Conservation (phyloP, 2,888 invertebrate genomes). For the Argyresthia goedartella region DNA sequence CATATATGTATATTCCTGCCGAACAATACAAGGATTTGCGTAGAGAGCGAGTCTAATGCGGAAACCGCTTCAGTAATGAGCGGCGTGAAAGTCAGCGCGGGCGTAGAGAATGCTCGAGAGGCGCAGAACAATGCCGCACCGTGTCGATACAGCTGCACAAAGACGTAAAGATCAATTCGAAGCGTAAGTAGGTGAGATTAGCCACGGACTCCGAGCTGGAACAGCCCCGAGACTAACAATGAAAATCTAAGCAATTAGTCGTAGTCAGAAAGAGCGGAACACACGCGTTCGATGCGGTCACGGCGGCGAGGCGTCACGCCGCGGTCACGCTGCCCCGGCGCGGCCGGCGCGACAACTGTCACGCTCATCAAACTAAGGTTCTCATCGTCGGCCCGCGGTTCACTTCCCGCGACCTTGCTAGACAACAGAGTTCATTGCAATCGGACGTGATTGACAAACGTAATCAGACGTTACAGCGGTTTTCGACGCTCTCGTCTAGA, state of each 20-base stretch:
- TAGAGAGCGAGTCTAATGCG: slow-evolving; percentile 23
- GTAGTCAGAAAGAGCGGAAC: slow-evolving; percentile 70
- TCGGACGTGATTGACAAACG: neutral
- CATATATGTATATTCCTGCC: neutral
- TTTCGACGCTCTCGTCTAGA: neutral
- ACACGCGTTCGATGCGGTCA: slow-evolving; percentile 66
- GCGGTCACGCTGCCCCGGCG: slow-evolving; percentile 27
- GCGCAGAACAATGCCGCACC: slow-evolving; percentile 61
- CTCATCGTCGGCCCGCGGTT: neutral
- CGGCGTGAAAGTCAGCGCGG: slow-evolving; percentile 58
- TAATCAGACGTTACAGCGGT: neutral
- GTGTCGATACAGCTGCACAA: slow-evolving; percentile 66
- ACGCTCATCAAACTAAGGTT: neutral
- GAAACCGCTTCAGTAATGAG: slow-evolving; percentile 55
- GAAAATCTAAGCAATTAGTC: slow-evolving; percentile 72
- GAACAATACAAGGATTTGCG: neutral
- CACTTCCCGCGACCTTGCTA: neutral
- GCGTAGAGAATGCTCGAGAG: slow-evolving; percentile 55
- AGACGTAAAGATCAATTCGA: slow-evolving; percentile 70
- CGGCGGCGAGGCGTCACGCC: slow-evolving; percentile 30
- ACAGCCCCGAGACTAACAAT: slow-evolving; percentile 68
- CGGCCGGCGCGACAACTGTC: slow-evolving; percentile 28
- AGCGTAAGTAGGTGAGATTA: slow-evolving; percentile 67
- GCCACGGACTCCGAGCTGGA: slow-evolving; percentile 48
- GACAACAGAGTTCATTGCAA: neutral